phyloP scores from a whole-genome alignment of 2,888 invertebrate genomes.

The Fragum whitleyi region DNA sequence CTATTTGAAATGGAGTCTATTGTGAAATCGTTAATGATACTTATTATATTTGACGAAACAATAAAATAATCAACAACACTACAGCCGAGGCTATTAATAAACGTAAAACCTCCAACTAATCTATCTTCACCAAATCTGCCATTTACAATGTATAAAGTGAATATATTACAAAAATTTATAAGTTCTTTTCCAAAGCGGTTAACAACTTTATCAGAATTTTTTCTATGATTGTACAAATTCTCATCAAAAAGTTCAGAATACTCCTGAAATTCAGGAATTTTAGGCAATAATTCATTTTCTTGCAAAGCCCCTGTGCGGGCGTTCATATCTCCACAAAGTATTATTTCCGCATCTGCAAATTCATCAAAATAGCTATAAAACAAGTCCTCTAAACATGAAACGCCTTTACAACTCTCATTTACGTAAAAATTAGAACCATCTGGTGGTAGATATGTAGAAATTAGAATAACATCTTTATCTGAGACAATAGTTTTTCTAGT shows the following conservation, averaged over 20 bases:
- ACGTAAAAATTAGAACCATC: background rate
- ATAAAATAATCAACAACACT: conserved; percentile 31
- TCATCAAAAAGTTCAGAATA: conserved; percentile 1
- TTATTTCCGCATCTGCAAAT: background rate
- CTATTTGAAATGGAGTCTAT: conserved; percentile 2
- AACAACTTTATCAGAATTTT: background rate
- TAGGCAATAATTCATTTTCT: background rate
- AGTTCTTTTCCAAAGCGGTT: conserved; percentile 2
- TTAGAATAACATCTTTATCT: background rate
- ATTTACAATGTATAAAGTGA: conserved; percentile 6
- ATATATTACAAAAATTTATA: conserved; percentile 11
- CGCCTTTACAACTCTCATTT: background rate
- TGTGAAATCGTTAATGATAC: background rate
- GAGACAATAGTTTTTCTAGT: background rate
- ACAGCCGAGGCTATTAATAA: background rate
- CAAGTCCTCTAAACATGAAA: background rate
- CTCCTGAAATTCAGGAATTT: conserved; percentile 3
- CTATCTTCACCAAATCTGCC: conserved; percentile 14
- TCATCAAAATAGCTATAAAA: background rate
- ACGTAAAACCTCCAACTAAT: conserved; percentile 12
- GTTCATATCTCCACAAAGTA: conserved; percentile 10
- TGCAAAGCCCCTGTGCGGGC: background rate
- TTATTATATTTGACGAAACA: background rate
- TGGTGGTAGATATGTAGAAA: conserved; percentile 1
- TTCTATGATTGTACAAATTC: background rate